A percentile compares a stretch with the other conserved stretches of the same genome.
Conservation (phyloP, 2,888 invertebrate species). For the Cantharis lateralis region DNA sequence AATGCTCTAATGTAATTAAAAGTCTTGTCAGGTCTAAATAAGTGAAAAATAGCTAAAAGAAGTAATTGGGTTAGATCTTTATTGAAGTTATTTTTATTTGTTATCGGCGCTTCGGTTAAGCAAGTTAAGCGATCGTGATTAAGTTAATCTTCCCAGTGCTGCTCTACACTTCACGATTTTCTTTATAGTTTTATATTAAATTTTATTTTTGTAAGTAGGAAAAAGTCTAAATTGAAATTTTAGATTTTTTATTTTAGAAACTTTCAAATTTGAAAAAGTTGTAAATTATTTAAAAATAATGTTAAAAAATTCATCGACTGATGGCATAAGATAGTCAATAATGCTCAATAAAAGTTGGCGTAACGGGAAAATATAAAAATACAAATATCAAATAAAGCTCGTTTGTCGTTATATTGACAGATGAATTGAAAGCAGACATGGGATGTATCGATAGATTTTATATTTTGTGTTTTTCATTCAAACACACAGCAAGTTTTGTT, state of each 20-base stretch:
- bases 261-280: conserved; percentile 4
- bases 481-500: not conserved
- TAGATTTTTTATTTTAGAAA: conserved; percentile 3
- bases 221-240: not conserved
- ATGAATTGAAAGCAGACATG: conserved; percentile 31
- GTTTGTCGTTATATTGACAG: conserved; percentile 32
- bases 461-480: not conserved
- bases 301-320: conserved; percentile 21
- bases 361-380: conserved; percentile 20
- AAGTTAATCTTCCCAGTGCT: conserved; percentile 34
- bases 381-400: conserved; percentile 32
- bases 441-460: conserved; percentile 22
- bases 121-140: conserved; percentile 37
- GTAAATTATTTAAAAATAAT: conserved; percentile 13
- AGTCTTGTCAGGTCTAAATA: conserved; percentile 26
- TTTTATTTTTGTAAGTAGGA: not conserved
- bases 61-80: conserved; percentile 41
- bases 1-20: conserved; percentile 2
- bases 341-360: conserved; percentile 22
- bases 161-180: not conserved
- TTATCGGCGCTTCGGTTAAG: conserved; percentile 42
- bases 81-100: conserved; percentile 48
- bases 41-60: conserved; percentile 38
- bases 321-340: conserved; percentile 24
- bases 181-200: not conserved